phyloP scores from a whole-genome alignment of 1,140 invertebrate genomes.

The Papilio helenus region DNA sequence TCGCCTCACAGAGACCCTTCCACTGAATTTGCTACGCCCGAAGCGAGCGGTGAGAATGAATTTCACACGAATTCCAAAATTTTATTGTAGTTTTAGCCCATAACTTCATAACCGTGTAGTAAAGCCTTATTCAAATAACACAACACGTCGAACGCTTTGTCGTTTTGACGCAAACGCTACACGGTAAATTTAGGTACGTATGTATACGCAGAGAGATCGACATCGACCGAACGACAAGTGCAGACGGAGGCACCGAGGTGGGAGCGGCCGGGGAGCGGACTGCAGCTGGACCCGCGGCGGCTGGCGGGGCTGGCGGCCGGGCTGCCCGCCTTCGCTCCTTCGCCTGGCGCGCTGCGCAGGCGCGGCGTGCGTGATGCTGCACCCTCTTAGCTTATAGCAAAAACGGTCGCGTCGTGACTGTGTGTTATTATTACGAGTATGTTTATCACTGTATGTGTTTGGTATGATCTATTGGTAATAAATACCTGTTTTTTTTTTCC shows the following conservation, averaged over 20 bases:
- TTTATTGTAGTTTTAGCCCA: not conserved
- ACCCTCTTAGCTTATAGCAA: constrained; percentile 48
- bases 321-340: constrained; percentile 42
- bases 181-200: not conserved
- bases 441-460: too few species aligned
- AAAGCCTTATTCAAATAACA: too few species aligned
- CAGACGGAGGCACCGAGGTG: constrained; percentile 61
- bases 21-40: constrained; percentile 65
- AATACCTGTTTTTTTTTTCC: too few species aligned
- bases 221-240: constrained; percentile 62
- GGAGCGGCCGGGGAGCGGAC: constrained; percentile 43
- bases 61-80: not conserved
- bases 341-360: constrained; percentile 46
- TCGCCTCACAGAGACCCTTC: constrained; percentile 50
- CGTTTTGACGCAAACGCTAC: too few species aligned
- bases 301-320: constrained; percentile 44
- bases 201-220: constrained; percentile 56
- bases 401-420: constrained; percentile 43
- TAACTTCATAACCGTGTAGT: not conserved
- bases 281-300: constrained; percentile 55
- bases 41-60: constrained; percentile 52
- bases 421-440: too few species aligned
- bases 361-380: constrained; percentile 44
- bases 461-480: too few species aligned
- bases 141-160: too few species aligned